Evolutionary conservation across 1,140 invertebrate species (phyloP).

Genomic region (Bombus difficillimus): DNA sequence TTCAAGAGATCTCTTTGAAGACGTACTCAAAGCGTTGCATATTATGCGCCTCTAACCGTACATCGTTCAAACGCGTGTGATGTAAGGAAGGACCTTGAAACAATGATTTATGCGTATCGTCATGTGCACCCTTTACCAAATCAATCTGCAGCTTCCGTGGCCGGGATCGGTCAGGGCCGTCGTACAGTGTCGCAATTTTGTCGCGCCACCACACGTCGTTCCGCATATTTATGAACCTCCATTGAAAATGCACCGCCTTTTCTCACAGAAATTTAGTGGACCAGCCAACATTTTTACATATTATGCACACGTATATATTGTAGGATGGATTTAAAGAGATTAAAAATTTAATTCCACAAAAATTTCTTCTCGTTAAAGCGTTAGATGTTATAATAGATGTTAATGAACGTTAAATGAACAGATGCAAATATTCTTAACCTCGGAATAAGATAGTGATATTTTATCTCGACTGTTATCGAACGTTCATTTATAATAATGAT

Average conservation of each 20-base stretch:
- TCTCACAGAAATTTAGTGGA: neutral
- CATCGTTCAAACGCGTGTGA: neutral
- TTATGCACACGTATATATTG: too few species aligned
- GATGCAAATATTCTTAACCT: neutral
- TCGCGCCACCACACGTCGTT: slow-evolving; percentile 2
- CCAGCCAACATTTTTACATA: neutral
- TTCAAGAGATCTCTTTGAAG: slow-evolving; percentile 23
- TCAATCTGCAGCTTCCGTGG: slow-evolving; percentile 63
- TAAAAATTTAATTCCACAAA: neutral
- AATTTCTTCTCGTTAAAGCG: neutral
- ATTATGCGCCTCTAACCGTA: neutral
- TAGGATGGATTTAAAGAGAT: neutral
- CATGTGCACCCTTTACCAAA: slow-evolving; percentile 56
- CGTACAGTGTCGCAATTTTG: slow-evolving; percentile 19
- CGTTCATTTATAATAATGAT: neutral
- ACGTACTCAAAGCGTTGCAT: neutral
- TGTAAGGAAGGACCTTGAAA: slow-evolving; percentile 62
- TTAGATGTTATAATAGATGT: neutral
- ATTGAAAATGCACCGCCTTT: neutral
- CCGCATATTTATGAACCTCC: slow-evolving; percentile 6
- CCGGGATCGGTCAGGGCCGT: slow-evolving; percentile 45
- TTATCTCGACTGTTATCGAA: neutral
- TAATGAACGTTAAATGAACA: neutral
- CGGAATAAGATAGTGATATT: neutral
- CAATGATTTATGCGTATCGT: slow-evolving; percentile 56